phyloP scores from a whole-genome alignment of 2,797 vertebrate genomes.

The Semaprochilodus insignis region DNA sequence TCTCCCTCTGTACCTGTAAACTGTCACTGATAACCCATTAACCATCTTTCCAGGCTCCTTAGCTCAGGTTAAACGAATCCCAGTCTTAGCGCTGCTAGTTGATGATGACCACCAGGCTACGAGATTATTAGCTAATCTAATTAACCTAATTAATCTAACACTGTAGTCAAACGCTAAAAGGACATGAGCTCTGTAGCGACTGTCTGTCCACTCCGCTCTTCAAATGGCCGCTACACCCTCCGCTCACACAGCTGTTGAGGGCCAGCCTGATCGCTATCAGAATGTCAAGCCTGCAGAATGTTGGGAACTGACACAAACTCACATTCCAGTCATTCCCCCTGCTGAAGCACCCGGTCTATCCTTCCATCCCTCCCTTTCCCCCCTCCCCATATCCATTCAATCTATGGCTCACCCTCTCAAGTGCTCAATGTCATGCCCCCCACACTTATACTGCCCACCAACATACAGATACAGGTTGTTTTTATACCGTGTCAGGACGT shows the following conservation, averaged over 20 bases:
- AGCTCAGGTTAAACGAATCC: too few relatives aligned
- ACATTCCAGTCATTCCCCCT: conserved; percentile 75
- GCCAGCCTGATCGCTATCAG: conserved; percentile 79
- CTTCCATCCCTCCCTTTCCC: conserved; percentile 32
- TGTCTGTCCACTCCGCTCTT: neutral
- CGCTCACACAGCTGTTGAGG: conserved; percentile 76
- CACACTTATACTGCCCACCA: neutral
- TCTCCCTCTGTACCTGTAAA: too few relatives aligned
- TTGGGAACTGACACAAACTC: conserved; percentile 74
- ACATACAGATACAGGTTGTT: too few relatives aligned
- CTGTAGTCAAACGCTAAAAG: too few relatives aligned
- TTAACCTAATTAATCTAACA: too few relatives aligned
- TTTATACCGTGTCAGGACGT: too few relatives aligned
- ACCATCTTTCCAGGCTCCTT: too few relatives aligned
- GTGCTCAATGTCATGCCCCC: conserved; percentile 44
- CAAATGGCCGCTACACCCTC: conserved; percentile 18
- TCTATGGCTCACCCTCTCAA: conserved; percentile 57
- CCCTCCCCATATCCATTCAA: conserved; percentile 23
- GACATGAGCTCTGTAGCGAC: neutral
- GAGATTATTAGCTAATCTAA: too few relatives aligned
- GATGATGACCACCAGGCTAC: too few relatives aligned
- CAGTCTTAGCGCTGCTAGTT: too few relatives aligned
- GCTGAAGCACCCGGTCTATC: conserved; percentile 64
- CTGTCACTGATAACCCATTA: too few relatives aligned
- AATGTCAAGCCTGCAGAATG: conserved; percentile 77